phyloP scores from a whole-genome alignment of 2,113 vertebrate species.

The Anthoscopus minutus region DNA sequence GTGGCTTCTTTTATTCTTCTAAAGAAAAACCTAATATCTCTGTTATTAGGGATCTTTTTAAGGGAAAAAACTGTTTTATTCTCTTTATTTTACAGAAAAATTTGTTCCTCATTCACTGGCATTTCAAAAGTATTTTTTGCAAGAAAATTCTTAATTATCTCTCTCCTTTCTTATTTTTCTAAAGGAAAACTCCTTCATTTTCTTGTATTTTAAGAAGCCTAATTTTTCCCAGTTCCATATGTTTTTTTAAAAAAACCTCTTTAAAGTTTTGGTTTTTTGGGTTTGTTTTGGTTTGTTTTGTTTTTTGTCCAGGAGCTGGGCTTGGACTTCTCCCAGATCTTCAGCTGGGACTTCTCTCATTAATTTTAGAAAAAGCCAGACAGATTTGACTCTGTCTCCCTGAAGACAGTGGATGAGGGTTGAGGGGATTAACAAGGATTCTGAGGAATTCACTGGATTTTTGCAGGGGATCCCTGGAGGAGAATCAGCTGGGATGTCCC shows the following conservation, averaged over 20 bases:
- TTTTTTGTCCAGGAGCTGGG: background rate
- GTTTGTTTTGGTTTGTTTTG: background rate
- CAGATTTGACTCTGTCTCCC: background rate
- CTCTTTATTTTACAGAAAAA: background rate
- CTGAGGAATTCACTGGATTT: background rate
- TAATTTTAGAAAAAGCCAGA: background rate
- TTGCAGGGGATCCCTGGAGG: background rate
- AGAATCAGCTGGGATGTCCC: background rate
- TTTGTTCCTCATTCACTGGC: background rate
- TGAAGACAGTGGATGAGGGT: fast-evolving
- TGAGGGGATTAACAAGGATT: background rate
- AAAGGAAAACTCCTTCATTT: background rate
- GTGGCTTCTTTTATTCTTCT: background rate
- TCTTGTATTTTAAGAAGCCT: background rate
- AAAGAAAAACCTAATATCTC: too few species aligned
- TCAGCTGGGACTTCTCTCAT: background rate
- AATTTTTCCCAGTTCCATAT: background rate
- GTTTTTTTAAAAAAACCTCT: background rate
- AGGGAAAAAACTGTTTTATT: background rate
- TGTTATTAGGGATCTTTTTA: background rate
- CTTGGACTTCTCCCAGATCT: background rate
- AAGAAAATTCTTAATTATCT: background rate
- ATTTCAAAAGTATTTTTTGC: background rate
- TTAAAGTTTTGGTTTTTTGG: background rate
- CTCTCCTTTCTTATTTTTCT: background rate